phyloP scores from a whole-genome alignment of 2,113 vertebrate species.

The Dicaeum eximium region DNA sequence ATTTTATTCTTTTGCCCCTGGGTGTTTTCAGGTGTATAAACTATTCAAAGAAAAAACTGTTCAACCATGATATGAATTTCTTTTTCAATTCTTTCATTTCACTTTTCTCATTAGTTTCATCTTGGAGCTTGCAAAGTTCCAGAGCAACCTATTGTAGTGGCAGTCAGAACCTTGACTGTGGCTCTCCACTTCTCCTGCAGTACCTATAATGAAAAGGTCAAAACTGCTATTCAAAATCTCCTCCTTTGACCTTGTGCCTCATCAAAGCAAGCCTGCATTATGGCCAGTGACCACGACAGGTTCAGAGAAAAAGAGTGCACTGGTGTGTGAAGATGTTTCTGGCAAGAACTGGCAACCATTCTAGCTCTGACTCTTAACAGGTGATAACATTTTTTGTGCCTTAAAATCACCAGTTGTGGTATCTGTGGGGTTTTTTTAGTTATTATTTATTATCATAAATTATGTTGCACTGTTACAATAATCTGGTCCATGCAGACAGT shows the following conservation, averaged over 20 bases:
- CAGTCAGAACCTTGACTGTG: neutral
- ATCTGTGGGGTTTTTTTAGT: fast-evolving
- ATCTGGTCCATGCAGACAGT: neutral
- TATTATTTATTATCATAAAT: neutral
- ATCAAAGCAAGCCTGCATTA: neutral
- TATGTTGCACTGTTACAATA: neutral
- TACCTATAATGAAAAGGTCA: neutral
- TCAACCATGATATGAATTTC: neutral
- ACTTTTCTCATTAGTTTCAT: neutral
- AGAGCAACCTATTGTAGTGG: neutral
- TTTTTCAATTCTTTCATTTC: neutral
- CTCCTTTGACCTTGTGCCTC: neutral
- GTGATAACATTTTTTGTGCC: neutral
- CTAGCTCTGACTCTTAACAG: neutral
- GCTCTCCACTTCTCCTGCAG: neutral
- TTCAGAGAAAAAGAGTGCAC: neutral
- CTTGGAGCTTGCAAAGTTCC: neutral
- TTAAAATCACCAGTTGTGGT: neutral
- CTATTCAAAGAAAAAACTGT: neutral
- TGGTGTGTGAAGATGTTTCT: neutral
- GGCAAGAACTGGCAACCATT: neutral
- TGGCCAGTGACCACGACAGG: neutral
- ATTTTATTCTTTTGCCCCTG: neutral
- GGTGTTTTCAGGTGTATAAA: neutral
- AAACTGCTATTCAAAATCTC: neutral